These are phyloP conservation scores for Clanis bilineata DNA, from an alignment of 2,888 invertebrate genomes.

Conservation along the genomic window DNA sequence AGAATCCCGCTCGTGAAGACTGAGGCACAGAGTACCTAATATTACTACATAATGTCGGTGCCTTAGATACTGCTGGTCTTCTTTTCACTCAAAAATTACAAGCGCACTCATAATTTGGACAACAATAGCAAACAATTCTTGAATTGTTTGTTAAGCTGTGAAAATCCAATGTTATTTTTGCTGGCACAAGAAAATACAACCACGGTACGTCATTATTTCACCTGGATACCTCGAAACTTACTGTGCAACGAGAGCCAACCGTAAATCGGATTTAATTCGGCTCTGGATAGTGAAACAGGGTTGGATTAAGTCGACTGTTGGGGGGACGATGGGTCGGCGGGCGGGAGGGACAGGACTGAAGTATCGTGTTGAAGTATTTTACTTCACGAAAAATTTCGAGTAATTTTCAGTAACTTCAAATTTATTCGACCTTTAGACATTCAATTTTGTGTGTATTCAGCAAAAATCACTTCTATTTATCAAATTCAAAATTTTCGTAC, in stretches of 20 bases:
- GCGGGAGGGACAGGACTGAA: neutral
- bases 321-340: neutral
- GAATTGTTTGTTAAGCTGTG: neutral
- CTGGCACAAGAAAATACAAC: conserved; percentile 2
- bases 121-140: neutral
- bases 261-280: conserved; percentile 25
- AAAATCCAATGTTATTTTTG: neutral
- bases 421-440: no score
- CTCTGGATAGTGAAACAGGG: conserved; percentile 11
- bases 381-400: no score
- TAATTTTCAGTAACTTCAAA: no score
- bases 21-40: no score
- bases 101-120: neutral
- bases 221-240: conserved; percentile 10
- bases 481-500: no score
- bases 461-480: no score
- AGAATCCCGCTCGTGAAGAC: no score
- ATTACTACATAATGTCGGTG: no score
- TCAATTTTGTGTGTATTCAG: no score
- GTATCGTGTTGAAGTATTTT: neutral
- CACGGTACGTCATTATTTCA: conserved; percentile 5
- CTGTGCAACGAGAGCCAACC: conserved; percentile 20
- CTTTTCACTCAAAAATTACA: no score
- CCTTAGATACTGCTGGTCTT: no score
- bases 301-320: conserved; percentile 25